Percentiles rank a stretch among this genome's conserved stretches.
phyloP scores from a whole-genome alignment of 1,140 invertebrate genomes.

The Bombus breviceps region DNA sequence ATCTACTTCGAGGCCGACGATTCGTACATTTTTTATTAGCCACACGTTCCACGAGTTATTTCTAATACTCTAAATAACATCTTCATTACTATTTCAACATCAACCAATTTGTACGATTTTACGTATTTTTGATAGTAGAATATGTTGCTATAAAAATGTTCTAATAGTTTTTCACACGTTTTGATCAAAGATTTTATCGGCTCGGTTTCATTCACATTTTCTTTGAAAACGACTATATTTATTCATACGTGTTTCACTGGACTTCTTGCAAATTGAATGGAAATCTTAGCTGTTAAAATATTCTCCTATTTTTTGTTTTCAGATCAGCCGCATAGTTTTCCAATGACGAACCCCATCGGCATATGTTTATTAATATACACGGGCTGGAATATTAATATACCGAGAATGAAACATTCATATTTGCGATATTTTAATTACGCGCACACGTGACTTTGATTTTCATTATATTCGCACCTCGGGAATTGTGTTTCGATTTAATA shows the following conservation, averaged over 20 bases:
- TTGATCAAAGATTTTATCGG: background rate
- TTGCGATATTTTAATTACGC: constrained; percentile 38
- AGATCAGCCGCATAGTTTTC: background rate
- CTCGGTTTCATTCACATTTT: background rate
- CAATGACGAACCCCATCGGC: no score
- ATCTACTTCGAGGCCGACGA: constrained; percentile 64
- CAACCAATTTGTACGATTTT: background rate
- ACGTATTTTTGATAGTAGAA: background rate
- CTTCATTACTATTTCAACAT: background rate
- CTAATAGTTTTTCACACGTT: background rate
- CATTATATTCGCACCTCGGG: constrained; percentile 2
- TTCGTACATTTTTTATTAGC: background rate
- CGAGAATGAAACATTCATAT: constrained; percentile 17
- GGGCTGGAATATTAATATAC: constrained; percentile 4
- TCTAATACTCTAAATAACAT: no score
- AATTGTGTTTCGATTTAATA: constrained; percentile 30
- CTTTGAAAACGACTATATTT: background rate
- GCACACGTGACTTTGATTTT: constrained; percentile 40
- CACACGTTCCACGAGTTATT: background rate
- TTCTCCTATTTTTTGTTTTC: background rate
- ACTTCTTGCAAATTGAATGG: background rate
- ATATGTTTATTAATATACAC: background rate
- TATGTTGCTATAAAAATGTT: background rate
- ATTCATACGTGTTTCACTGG: background rate
- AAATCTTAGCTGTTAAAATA: background rate